A percentile compares a stretch with the other conserved stretches of the same genome.
Conservation (phyloP, 2,888 invertebrate genomes). For the Diarsia brunnea region DNA sequence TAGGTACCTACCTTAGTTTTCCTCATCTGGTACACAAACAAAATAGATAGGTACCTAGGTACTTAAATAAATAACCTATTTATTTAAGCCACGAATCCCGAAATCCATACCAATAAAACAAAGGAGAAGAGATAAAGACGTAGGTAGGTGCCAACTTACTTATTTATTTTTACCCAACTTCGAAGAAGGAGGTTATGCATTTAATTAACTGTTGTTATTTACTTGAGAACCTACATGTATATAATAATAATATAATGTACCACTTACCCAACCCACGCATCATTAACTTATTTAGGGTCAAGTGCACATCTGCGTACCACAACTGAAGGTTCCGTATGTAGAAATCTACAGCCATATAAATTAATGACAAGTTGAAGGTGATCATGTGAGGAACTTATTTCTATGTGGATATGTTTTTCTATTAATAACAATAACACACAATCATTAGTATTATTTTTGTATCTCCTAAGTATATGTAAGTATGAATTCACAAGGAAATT, state of each 20-base stretch:
- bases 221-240: neutral
- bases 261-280: conserved; percentile 14
- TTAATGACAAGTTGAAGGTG: conserved; percentile 57
- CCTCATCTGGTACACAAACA: neutral
- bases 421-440: conserved; percentile 2
- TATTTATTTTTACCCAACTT: neutral
- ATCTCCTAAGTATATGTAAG: neutral
- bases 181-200: neutral
- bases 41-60: neutral
- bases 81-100: neutral
- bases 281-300: conserved; percentile 59
- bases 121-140: too few species aligned
- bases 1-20: neutral
- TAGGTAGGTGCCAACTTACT: too few species aligned
- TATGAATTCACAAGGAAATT: neutral
- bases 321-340: conserved; percentile 51
- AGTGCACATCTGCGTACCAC: conserved; percentile 52
- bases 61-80: too few species aligned
- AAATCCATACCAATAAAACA: too few species aligned
- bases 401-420: neutral
- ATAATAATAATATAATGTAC: neutral
- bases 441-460: neutral
- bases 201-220: neutral
- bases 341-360: conserved; percentile 21
- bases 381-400: conserved; percentile 20